A percentile compares a stretch with the other conserved stretches of the same genome.
Evolutionary conservation across 2,797 vertebrate species (phyloP).

Genomic region (Sebastes iracundus): DNA sequence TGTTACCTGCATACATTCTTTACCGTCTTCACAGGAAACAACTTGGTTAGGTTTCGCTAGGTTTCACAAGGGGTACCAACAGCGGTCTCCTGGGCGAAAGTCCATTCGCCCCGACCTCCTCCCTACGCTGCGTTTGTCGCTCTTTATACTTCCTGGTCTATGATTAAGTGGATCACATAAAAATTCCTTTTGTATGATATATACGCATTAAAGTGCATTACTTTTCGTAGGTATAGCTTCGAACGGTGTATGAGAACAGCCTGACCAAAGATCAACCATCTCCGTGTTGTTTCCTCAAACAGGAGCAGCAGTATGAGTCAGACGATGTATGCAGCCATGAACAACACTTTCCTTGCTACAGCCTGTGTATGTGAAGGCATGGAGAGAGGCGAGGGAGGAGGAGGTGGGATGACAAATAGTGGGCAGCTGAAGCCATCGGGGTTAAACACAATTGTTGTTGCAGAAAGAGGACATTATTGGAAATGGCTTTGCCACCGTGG

Average conservation of each 20-base stretch:
- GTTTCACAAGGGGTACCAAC: too few species aligned
- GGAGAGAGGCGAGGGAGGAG: constrained; percentile 56
- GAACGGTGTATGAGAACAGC: background rate
- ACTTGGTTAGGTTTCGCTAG: background rate
- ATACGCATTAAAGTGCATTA: background rate
- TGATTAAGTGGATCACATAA: background rate
- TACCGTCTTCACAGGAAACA: background rate
- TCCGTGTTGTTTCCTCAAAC: constrained; percentile 19
- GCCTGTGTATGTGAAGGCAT: constrained; percentile 56
- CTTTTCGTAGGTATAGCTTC: too few species aligned
- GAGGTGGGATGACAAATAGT: constrained; percentile 79
- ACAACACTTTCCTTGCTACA: constrained; percentile 41
- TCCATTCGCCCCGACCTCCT: background rate
- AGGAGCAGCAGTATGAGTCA: constrained; percentile 33
- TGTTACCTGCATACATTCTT: background rate
- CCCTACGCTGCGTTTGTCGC: background rate
- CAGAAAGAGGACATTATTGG: constrained; percentile 85
- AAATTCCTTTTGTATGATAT: background rate
- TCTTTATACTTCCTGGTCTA: background rate
- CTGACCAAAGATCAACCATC: background rate
- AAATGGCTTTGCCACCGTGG: constrained; percentile 82
- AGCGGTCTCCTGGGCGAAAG: background rate
- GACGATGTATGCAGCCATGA: constrained; percentile 42
- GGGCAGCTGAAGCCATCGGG: constrained; percentile 81
- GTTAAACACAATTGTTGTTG: constrained; percentile 86